phyloP scores from a whole-genome alignment of 2,888 invertebrate genomes.

The Lithophane ornitopus region DNA sequence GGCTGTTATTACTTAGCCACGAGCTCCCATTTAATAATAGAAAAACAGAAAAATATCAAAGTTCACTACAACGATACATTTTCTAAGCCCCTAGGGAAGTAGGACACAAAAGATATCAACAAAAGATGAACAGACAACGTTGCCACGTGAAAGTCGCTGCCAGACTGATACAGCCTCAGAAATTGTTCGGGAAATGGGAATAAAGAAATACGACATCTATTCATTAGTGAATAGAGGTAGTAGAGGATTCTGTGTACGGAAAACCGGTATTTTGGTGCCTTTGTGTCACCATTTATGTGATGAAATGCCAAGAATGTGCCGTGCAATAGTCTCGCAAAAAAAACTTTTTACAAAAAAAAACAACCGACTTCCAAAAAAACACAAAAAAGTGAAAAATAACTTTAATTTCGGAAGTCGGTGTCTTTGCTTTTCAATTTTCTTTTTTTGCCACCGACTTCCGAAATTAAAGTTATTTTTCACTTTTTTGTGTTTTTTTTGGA shows the following conservation, averaged over 20 bases:
- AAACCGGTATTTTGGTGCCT: constrained; percentile 7
- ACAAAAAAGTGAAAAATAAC: too few relatives aligned
- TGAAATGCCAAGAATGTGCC: too few relatives aligned
- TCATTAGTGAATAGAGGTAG: constrained; percentile 2
- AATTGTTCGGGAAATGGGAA: constrained; percentile 33
- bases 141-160: neutral
- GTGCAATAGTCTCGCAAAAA: too few relatives aligned
- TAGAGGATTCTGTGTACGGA: neutral
- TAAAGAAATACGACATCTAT: constrained; percentile 13
- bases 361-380: too few relatives aligned
- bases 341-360: too few relatives aligned
- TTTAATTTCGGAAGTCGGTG: too few relatives aligned
- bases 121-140: constrained; percentile 4
- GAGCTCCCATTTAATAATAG: neutral
- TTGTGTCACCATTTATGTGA: neutral
- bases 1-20: too few relatives aligned
- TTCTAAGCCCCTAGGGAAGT: constrained; percentile 3
- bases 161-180: constrained; percentile 1
- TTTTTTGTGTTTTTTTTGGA: too few relatives aligned
- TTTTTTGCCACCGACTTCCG: too few relatives aligned
- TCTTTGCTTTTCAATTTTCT: too few relatives aligned
- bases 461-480: too few relatives aligned
- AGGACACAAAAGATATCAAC: constrained; percentile 22
- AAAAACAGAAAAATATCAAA: constrained; percentile 11
- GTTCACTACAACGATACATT: constrained; percentile 6